A percentile compares a stretch with the other conserved stretches of the same genome.
Conservation (phyloP, 2,113 vertebrate genomes). For the Sturnira hondurensis region DNA sequence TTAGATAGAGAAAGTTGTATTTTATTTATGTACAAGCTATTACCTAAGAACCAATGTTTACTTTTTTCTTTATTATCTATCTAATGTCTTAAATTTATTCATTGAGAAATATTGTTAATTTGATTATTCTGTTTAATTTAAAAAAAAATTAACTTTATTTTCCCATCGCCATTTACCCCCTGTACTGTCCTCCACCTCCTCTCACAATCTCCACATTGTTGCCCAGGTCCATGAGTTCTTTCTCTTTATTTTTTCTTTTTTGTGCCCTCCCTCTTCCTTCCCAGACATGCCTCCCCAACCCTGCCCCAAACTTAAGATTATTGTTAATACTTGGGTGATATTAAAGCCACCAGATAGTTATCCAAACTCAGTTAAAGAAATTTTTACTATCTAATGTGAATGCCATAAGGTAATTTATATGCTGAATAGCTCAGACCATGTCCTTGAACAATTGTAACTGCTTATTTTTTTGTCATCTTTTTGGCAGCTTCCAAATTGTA, state of each 20-base stretch:
- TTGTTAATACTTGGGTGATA: slow-evolving; percentile 8
- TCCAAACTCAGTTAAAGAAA: not conserved
- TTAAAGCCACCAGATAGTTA: not conserved
- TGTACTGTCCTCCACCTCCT: too few relatives aligned
- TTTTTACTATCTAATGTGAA: not conserved
- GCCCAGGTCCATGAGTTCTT: too few relatives aligned
- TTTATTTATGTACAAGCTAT: not conserved
- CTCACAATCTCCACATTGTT: too few relatives aligned
- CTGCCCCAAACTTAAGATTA: not conserved
- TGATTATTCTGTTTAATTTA: not conserved
- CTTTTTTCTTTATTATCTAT: not conserved
- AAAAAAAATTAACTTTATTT: too few relatives aligned
- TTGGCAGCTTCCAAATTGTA: slow-evolving; percentile 61
- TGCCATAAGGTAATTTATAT: not conserved
- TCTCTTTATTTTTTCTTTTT: too few relatives aligned
- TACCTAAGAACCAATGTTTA: not conserved
- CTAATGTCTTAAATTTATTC: not conserved
- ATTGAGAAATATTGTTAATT: not conserved
- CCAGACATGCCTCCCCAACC: too few relatives aligned
- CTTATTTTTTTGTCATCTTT: slow-evolving; percentile 57
- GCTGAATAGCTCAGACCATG: not conserved
- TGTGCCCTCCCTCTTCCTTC: too few relatives aligned
- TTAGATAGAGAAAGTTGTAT: not conserved
- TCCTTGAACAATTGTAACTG: slow-evolving; percentile 52
- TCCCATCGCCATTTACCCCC: too few relatives aligned